phyloP scores from a whole-genome alignment of 2,113 vertebrate genomes.

The cattle (Bos taurus) region DNA sequence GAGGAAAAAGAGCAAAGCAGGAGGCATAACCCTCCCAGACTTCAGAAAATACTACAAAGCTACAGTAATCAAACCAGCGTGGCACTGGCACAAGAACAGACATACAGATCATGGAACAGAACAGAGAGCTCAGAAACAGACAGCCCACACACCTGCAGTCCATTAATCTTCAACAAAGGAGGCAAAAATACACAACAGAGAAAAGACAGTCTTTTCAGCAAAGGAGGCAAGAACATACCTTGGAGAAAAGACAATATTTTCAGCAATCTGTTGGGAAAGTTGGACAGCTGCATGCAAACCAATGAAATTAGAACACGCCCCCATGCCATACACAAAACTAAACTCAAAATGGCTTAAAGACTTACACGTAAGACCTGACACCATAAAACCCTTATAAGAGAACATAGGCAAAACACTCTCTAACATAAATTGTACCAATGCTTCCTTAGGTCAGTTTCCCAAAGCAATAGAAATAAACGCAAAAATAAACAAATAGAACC shows the following conservation, averaged over 20 bases:
- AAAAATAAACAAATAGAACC: neutral
- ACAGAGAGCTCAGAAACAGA: neutral
- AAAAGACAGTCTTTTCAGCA: neutral
- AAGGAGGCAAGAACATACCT: neutral
- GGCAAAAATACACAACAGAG: neutral
- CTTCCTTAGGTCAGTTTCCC: neutral
- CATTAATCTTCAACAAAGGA: neutral
- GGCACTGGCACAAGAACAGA: neutral
- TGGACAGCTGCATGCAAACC: neutral
- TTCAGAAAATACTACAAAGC: neutral
- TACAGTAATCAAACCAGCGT: neutral
- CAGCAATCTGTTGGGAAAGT: neutral
- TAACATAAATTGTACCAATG: neutral
- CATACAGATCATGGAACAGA: neutral
- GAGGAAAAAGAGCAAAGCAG: neutral
- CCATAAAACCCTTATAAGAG: neutral
- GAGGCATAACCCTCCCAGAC: neutral
- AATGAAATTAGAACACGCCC: neutral
- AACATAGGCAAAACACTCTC: neutral
- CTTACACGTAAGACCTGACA: neutral
- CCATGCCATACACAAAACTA: neutral
- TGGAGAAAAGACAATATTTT: neutral
- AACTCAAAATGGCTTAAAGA: neutral
- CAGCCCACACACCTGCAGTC: neutral
- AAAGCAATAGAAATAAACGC: neutral